Conservation (phyloP, 2,113 vertebrate species). For the Oxyruncus cristatus region DNA sequence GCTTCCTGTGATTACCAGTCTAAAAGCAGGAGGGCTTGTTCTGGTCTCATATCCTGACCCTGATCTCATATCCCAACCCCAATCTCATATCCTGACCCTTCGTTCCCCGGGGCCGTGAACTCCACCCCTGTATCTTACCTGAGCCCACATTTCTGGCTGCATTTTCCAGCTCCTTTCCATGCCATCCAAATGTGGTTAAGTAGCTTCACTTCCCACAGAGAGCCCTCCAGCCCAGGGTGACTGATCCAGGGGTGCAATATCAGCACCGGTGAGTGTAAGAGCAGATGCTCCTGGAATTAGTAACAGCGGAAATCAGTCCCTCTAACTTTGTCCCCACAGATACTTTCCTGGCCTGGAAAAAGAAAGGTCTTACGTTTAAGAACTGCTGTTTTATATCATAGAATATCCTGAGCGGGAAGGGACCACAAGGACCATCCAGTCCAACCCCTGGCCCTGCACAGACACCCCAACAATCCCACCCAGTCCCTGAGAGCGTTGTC, state of each 20-base stretch:
- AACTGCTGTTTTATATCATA: not conserved
- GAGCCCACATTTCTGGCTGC: not conserved
- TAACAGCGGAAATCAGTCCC: not conserved
- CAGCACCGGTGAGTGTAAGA: not conserved
- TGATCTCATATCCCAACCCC: not conserved
- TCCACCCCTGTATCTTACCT: not conserved
- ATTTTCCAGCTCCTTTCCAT: not conserved
- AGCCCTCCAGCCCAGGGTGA: not conserved
- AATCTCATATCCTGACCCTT: not conserved
- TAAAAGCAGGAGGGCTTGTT: not conserved
- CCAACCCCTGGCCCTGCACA: not conserved
- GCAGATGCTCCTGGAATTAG: not conserved
- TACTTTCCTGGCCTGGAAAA: not conserved
- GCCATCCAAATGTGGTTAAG: not conserved
- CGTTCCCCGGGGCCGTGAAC: accelerated
- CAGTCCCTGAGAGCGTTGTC: not conserved
- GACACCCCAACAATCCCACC: not conserved
- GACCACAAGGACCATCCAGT: not conserved
- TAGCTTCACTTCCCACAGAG: not conserved
- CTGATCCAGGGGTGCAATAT: not conserved
- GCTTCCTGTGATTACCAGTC: not conserved
- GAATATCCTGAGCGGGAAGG: not conserved
- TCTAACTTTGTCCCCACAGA: not conserved
- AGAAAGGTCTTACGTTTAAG: not conserved
- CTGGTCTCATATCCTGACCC: not conserved